These are phyloP conservation scores for Pemphredon lugubris DNA, from an alignment of 2,888 invertebrate species.

Conservation along the genomic window DNA sequence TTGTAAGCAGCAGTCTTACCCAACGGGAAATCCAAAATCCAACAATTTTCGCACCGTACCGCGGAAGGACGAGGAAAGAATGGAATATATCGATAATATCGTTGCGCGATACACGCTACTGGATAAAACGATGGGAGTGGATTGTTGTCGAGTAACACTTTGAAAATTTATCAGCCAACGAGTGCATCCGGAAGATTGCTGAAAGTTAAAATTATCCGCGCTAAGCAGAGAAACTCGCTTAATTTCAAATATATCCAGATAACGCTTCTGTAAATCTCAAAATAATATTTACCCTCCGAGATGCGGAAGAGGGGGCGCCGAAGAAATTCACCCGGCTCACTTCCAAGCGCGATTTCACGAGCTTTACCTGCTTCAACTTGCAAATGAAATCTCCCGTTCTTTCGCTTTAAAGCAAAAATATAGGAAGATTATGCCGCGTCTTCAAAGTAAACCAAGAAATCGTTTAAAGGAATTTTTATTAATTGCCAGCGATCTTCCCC, in stretches of 20 bases:
- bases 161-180: slow-evolving; percentile 21
- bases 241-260: slow-evolving; percentile 13
- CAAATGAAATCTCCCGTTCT: not conserved
- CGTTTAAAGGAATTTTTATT: not conserved
- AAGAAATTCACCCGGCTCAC: not conserved
- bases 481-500: not conserved
- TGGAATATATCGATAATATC: no score
- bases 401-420: not conserved
- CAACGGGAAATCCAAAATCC: no score
- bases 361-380: not conserved
- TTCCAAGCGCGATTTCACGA: slow-evolving; percentile 2
- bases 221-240: slow-evolving; percentile 4
- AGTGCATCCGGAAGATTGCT: not conserved
- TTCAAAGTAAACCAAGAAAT: not conserved
- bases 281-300: not conserved
- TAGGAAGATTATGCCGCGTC: no score
- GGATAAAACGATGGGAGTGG: no score
- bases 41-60: no score
- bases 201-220: not conserved
- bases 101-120: no score
- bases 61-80: no score
- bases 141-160: slow-evolving; percentile 15
- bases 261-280: not conserved
- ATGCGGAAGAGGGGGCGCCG: not conserved
- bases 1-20: no score